Conservation (phyloP, 2,888 invertebrate genomes). For the Philaethria dido region DNA sequence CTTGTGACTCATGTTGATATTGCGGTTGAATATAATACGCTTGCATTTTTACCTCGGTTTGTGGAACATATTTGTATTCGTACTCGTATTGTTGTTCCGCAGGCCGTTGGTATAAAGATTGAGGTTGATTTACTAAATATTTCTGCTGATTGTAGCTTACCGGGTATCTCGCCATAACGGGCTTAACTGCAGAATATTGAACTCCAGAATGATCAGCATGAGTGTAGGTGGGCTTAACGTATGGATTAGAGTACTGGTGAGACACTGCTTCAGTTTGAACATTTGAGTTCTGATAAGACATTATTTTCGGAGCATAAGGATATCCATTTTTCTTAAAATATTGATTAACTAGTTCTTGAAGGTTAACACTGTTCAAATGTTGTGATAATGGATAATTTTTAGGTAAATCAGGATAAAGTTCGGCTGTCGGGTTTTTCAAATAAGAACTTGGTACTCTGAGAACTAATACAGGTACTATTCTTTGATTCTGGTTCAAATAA, state of each 20-base stretch:
- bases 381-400: conserved; percentile 81
- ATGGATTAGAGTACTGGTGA: conserved; percentile 69
- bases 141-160: conserved; percentile 61
- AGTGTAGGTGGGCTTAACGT: conserved; percentile 72
- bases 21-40: conserved; percentile 63
- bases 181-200: conserved; percentile 77
- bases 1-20: conserved; percentile 58
- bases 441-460: conserved; percentile 84
- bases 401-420: conserved; percentile 82
- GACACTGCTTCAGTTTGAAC: conserved; percentile 54
- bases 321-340: conserved; percentile 79
- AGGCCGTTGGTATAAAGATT: conserved; percentile 63
- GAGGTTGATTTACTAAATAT: conserved; percentile 59
- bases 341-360: conserved; percentile 81
- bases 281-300: conserved; percentile 60
- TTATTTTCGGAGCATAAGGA: conserved; percentile 69
- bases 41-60: conserved; percentile 55
- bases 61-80: conserved; percentile 65
- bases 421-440: conserved; percentile 77
- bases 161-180: conserved; percentile 78
- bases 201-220: conserved; percentile 74
- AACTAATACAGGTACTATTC: conserved; percentile 84
- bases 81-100: conserved; percentile 67
- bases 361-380: conserved; percentile 80
- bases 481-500: conserved; percentile 66